Conservation (phyloP, 2,113 vertebrate species). For the Mobula birostris region DNA sequence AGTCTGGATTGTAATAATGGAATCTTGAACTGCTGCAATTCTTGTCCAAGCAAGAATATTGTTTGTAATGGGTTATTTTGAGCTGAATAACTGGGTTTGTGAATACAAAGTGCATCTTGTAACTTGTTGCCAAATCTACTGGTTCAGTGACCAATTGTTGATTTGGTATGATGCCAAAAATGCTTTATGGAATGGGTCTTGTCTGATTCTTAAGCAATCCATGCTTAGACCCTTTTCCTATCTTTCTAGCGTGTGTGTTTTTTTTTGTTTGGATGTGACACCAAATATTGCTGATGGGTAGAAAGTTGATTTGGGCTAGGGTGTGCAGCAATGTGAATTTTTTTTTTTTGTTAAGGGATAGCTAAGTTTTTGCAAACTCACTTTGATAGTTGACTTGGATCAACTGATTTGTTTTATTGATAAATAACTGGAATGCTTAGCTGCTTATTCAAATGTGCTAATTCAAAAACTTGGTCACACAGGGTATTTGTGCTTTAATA, state of each 20-base stretch:
- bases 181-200: neutral
- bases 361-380: neutral
- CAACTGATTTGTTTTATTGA: neutral
- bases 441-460: slow-evolving; percentile 10
- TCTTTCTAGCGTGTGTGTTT: neutral
- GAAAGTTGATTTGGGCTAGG: neutral
- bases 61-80: neutral
- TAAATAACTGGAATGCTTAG: too few species aligned
- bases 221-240: neutral
- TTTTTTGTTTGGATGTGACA: neutral
- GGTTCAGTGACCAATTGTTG: neutral
- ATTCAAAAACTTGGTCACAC: neutral
- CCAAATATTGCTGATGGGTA: neutral
- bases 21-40: neutral
- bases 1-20: neutral
- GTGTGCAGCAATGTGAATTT: neutral
- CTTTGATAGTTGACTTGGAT: neutral
- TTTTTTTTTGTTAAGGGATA: neutral
- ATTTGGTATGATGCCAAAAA: neutral
- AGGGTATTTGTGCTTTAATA: neutral
- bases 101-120: neutral
- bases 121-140: neutral
- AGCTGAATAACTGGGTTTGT: neutral
- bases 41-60: neutral
- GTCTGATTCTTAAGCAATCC: neutral